Evolutionary conservation across 2,888 invertebrate species (phyloP), one percentile per base, ranked within the genome.

Genomic region (Conops quadrifasciatus): DNA sequence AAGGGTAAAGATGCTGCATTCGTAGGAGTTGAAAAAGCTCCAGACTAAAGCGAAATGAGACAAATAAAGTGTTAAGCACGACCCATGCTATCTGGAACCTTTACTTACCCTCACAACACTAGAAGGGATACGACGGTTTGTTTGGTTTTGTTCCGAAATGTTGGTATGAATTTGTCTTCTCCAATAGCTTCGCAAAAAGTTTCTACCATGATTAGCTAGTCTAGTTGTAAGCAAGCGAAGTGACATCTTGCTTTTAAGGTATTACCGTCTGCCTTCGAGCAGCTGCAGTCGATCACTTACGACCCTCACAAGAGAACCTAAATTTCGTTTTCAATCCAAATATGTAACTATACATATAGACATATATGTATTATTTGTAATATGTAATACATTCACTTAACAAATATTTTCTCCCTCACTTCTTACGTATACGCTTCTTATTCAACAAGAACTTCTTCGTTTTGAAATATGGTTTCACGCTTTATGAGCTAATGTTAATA

Each of bases 171-270:
- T 86, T 76, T 88, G 86, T 81, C 88, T 84, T 80, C 85, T 88
- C 83, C 87, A 87, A 76, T 87, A 84, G 79, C 86, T 86, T 78
- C 88, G 88, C 78, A 89, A 79, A 78, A 88, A 83, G 77, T 84
- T 82, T 82, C 88, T 88, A 89, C 90, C 90, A 90, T 90, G 88
- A 87, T 88, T 89, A 78, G 88, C 85, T 71, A 90, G 84, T 80
- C 89, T 88, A 76, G 84, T 84, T 73, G 88, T 87, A 64, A 89
- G 79, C 75, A 88, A 86, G 79, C 89, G 87, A 78, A 89, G 85
- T 80, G 89, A 89, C 90, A 90, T 90, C 24, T 74, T 80, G 1
- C 77, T 73, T 72, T 63, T 45, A 30, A 36, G 51, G 30, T 28
- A 15, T 30, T 45, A 19, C 11, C 19, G 28, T 49, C 28, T 21